phyloP scores from a whole-genome alignment of 1,140 invertebrate species.

The Drosophila guanche region DNA sequence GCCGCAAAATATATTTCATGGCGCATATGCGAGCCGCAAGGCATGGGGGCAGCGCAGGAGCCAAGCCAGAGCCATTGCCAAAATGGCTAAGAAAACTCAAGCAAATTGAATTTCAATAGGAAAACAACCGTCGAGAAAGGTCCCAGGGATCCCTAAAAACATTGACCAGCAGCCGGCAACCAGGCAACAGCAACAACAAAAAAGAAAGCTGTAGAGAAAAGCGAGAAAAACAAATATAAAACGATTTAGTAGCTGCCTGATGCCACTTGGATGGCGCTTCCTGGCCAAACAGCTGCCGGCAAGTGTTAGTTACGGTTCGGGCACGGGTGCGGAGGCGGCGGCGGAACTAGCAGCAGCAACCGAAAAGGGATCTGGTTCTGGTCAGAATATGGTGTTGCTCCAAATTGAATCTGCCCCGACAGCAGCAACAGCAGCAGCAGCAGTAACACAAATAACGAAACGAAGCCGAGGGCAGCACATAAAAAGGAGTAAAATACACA shows the following conservation, averaged over 20 bases:
- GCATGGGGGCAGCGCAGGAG: not conserved
- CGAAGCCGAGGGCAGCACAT: slow-evolving; percentile 11
- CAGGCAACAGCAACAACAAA: slow-evolving; percentile 16
- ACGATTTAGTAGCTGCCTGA: slow-evolving; percentile 75
- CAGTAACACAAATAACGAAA: slow-evolving; percentile 26
- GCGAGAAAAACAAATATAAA: slow-evolving; percentile 76
- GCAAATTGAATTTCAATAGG: slow-evolving; percentile 81
- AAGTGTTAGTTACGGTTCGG: slow-evolving; percentile 60
- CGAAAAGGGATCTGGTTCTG: slow-evolving; percentile 12
- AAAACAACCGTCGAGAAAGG: slow-evolving; percentile 60
- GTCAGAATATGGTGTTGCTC: slow-evolving; percentile 39
- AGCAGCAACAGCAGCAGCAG: slow-evolving; percentile 11
- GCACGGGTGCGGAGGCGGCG: not conserved
- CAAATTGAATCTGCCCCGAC: slow-evolving; percentile 69
- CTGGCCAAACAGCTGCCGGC: slow-evolving; percentile 71
- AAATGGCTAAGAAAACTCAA: slow-evolving; percentile 36
- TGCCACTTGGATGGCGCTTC: slow-evolving; percentile 62
- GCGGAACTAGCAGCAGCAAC: not conserved
- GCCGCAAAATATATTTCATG: slow-evolving; percentile 40
- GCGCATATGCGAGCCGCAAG: slow-evolving; percentile 2
- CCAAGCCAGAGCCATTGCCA: slow-evolving; percentile 1
- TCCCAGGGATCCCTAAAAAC: slow-evolving; percentile 60
- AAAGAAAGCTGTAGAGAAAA: slow-evolving; percentile 27
- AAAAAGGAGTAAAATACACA: slow-evolving; percentile 56
- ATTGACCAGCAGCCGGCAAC: slow-evolving; percentile 49